phyloP scores from a whole-genome alignment of 2,113 vertebrate species.

The Peucedramus taeniatus region DNA sequence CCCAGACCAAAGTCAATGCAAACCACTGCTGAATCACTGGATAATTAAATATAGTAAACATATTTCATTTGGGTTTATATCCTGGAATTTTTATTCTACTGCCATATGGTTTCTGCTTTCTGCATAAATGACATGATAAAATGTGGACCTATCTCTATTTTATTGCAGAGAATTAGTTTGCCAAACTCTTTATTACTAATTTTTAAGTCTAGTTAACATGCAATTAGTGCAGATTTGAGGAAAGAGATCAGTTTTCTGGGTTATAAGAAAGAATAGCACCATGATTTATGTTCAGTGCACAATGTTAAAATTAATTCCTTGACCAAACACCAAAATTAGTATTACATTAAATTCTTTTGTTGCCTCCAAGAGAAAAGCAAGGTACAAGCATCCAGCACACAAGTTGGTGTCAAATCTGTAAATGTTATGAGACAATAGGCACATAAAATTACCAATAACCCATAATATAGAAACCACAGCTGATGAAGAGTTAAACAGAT shows the following conservation, averaged over 20 bases:
- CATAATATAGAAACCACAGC: background rate
- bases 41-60: background rate
- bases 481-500: background rate
- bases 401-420: rapidly evolving
- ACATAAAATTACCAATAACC: background rate
- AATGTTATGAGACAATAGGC: background rate
- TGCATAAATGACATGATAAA: background rate
- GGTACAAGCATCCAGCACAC: background rate
- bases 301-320: background rate
- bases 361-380: background rate
- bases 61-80: background rate
- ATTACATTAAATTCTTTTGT: background rate
- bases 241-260: background rate
- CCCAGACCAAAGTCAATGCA: background rate
- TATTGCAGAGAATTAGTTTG: background rate
- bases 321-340: background rate
- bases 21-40: background rate
- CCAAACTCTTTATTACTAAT: background rate
- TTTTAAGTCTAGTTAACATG: background rate
- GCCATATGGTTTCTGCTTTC: background rate
- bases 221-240: background rate
- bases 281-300: background rate
- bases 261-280: background rate
- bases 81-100: background rate
- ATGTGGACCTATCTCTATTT: background rate